phyloP scores from a whole-genome alignment of 1,140 invertebrate species.

The Pseudobourletiella spinata region DNA sequence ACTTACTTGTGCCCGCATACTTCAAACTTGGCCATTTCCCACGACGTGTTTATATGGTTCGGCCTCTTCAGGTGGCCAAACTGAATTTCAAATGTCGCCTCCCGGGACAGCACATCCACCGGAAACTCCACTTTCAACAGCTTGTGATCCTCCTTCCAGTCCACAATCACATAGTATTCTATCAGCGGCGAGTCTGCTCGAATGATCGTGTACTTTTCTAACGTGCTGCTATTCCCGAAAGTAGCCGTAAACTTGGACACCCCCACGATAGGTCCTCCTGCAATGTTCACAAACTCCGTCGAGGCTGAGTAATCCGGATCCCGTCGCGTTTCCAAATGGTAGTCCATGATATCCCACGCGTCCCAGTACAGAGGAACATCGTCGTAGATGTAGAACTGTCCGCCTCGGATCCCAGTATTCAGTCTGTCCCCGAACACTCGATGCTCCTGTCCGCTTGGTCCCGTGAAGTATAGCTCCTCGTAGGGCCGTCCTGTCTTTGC shows the following conservation, averaged over 20 bases:
- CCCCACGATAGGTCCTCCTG: slow-evolving; percentile 38
- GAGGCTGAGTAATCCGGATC: slow-evolving; percentile 19
- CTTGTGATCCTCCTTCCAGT: slow-evolving; percentile 48
- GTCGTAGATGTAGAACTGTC: slow-evolving; percentile 43
- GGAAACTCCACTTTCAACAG: slow-evolving; percentile 49
- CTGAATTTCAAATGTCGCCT: slow-evolving; percentile 48
- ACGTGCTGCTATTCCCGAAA: slow-evolving; percentile 41
- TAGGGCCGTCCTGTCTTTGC: slow-evolving; percentile 18
- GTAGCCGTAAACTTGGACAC: slow-evolving; percentile 38
- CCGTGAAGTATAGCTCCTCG: slow-evolving; percentile 23
- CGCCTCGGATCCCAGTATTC: slow-evolving; percentile 18
- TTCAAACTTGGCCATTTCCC: slow-evolving; percentile 50
- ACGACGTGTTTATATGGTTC: slow-evolving; percentile 50
- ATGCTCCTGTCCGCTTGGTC: slow-evolving; percentile 3
- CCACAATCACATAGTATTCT: slow-evolving; percentile 44
- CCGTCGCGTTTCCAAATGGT: slow-evolving; percentile 46
- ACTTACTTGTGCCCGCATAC: slow-evolving; percentile 46
- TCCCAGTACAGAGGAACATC: slow-evolving; percentile 51
- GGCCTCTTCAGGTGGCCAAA: slow-evolving; percentile 46
- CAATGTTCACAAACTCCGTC: not conserved
- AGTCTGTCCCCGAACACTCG: slow-evolving; percentile 22
- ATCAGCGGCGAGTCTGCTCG: slow-evolving; percentile 43
- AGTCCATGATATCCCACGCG: slow-evolving; percentile 49
- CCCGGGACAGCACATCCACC: slow-evolving; percentile 40
- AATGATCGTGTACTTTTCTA: slow-evolving; percentile 43